Evolutionary conservation across 1,140 invertebrate genomes (phyloP).

Genomic region (Octopus sinensis): DNA sequence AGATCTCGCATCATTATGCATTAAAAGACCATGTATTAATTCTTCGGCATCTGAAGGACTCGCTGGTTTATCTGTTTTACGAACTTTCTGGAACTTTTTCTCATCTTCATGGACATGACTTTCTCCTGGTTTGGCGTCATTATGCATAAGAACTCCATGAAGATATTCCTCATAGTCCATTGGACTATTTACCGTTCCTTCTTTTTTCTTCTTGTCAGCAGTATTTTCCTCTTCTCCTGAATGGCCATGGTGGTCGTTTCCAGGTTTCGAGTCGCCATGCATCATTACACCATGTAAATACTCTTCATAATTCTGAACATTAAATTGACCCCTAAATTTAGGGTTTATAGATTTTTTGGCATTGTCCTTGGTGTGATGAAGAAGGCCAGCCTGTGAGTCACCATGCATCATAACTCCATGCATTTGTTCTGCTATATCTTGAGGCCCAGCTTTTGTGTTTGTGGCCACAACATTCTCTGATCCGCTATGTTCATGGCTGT

Average conservation of each 20-base stretch:
- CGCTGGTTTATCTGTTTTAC: constrained; percentile 1
- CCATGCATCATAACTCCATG: constrained; percentile 42
- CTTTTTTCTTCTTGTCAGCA: not conserved
- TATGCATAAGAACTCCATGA: not conserved
- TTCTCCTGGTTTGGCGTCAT: constrained; percentile 17
- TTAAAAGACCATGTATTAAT: constrained; percentile 30
- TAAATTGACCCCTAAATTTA: not conserved
- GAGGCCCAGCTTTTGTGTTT: constrained; percentile 8
- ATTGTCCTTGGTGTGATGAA: constrained; percentile 13
- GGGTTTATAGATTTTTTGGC: not conserved
- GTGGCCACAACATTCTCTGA: not conserved
- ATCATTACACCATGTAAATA: constrained; percentile 29
- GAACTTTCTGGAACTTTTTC: not conserved
- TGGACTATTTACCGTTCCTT: not conserved
- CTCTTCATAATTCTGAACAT: constrained; percentile 21
- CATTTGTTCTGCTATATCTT: constrained; percentile 28
- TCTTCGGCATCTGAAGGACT: constrained; percentile 20
- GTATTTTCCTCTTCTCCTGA: not conserved
- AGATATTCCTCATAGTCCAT: not conserved
- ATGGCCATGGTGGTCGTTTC: not conserved
- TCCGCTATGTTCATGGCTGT: constrained; percentile 21
- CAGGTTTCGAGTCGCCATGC: constrained; percentile 21
- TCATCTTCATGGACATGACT: constrained; percentile 16
- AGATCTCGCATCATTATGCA: constrained; percentile 27
- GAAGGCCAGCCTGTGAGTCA: constrained; percentile 23